These are phyloP conservation scores for Lucilia cuprina DNA, from an alignment of 1,140 invertebrate species.

Conservation along the genomic window DNA sequence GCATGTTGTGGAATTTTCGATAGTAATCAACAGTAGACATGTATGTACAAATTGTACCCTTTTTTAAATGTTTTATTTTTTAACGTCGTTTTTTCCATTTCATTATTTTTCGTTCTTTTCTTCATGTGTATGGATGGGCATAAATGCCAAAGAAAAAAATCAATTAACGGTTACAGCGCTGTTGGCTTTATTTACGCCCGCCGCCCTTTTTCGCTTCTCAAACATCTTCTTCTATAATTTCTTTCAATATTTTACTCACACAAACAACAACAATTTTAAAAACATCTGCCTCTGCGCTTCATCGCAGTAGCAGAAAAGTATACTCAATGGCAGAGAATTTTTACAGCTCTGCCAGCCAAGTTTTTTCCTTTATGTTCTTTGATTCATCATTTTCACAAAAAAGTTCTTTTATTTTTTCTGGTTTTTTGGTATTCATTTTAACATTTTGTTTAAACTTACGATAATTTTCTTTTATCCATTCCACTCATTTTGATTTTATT, in stretches of 20 bases:
- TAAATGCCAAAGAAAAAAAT: conserved; percentile 12
- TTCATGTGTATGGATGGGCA: background rate
- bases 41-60: background rate
- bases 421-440: background rate
- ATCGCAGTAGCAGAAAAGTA: background rate
- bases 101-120: background rate
- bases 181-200: conserved; percentile 17
- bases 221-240: background rate
- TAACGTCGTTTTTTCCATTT: background rate
- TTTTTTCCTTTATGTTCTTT: background rate
- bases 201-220: conserved; percentile 16
- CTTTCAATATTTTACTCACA: background rate
- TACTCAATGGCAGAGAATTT: background rate
- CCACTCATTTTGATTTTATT: conserved; percentile 52
- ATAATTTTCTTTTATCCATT: conserved; percentile 68
- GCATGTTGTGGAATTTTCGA: background rate
- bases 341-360: background rate
- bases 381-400: conserved; percentile 26
- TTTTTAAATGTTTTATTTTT: background rate
- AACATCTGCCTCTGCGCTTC: conserved; percentile 19
- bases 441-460: conserved; percentile 61
- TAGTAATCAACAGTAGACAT: background rate
- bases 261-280: background rate
- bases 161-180: conserved; percentile 18
- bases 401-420: conserved; percentile 7